Percentiles rank a stretch among this genome's conserved stretches.
phyloP scores from a whole-genome alignment of 2,113 vertebrate genomes.

The Monopterus albus region DNA sequence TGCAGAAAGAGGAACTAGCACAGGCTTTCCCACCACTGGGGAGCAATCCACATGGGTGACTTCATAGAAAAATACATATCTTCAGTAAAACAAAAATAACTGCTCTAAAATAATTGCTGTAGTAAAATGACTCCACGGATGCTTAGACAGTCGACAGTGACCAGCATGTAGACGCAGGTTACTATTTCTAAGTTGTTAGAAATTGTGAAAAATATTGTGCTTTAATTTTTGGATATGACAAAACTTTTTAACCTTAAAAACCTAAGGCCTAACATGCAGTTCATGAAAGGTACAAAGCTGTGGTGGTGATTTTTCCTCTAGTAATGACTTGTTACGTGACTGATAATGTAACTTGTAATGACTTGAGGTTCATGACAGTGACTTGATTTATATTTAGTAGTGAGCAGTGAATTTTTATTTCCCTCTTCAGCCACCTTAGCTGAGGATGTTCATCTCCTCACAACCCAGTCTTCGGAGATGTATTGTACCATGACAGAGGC shows the following conservation, averaged over 20 bases:
- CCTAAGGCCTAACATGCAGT: neutral
- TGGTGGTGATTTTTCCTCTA: neutral
- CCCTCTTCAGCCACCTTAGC: neutral
- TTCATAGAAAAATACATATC: slow-evolving; percentile 36
- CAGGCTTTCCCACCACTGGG: slow-evolving; percentile 40
- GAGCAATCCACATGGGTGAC: slow-evolving; percentile 40
- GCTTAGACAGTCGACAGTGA: neutral
- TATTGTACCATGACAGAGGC: slow-evolving; percentile 23
- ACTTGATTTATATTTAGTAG: neutral
- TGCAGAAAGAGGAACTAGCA: slow-evolving; percentile 57
- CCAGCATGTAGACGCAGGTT: neutral
- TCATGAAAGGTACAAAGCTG: neutral
- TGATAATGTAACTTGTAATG: too few relatives aligned
- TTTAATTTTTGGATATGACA: neutral
- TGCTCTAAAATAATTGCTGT: neutral
- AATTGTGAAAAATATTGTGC: neutral
- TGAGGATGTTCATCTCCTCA: slow-evolving; percentile 11
- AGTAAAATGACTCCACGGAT: neutral
- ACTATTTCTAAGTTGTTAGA: neutral
- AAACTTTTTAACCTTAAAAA: neutral
- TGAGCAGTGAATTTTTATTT: neutral
- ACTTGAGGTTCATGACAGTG: too few relatives aligned
- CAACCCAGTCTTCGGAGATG: slow-evolving; percentile 4
- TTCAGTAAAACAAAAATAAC: slow-evolving; percentile 23
- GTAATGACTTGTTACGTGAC: too few relatives aligned